Conservation (phyloP, 2,113 vertebrate genomes). For the Chloroceryle aenea region DNA sequence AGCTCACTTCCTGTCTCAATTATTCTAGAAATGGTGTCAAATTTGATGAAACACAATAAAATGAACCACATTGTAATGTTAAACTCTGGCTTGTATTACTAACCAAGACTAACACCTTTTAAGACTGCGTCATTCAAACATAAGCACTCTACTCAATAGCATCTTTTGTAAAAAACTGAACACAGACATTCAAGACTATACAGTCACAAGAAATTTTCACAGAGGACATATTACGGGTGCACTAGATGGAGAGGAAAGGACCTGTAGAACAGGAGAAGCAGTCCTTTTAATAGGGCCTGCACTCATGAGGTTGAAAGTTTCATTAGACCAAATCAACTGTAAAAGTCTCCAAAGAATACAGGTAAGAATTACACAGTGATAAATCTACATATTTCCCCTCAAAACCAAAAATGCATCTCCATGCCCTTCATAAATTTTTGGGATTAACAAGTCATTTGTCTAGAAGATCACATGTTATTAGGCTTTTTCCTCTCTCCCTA, state of each 20-base stretch:
- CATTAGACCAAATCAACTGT: not conserved
- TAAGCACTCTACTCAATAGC: not conserved
- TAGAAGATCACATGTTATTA: not conserved
- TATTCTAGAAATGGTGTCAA: not conserved
- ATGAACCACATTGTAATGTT: not conserved
- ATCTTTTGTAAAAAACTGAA: not conserved
- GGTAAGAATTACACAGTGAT: not conserved
- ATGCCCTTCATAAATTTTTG: not conserved
- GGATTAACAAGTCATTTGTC: not conserved
- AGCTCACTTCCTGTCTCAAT: not conserved
- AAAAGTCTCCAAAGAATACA: not conserved
- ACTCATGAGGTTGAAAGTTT: not conserved
- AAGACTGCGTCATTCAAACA: not conserved
- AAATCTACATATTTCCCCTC: not conserved
- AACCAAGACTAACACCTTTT: not conserved
- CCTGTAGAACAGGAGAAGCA: not conserved
- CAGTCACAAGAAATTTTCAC: not conserved
- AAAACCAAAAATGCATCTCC: not conserved
- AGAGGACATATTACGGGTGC: not conserved
- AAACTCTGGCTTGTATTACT: not conserved
- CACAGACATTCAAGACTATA: not conserved
- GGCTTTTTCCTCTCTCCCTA: too few relatives aligned
- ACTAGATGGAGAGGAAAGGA: not conserved
- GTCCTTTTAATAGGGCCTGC: not conserved
- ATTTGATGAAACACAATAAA: not conserved